phyloP scores from a whole-genome alignment of 2,113 vertebrate genomes.

The Mesembrinibis cayennensis region DNA sequence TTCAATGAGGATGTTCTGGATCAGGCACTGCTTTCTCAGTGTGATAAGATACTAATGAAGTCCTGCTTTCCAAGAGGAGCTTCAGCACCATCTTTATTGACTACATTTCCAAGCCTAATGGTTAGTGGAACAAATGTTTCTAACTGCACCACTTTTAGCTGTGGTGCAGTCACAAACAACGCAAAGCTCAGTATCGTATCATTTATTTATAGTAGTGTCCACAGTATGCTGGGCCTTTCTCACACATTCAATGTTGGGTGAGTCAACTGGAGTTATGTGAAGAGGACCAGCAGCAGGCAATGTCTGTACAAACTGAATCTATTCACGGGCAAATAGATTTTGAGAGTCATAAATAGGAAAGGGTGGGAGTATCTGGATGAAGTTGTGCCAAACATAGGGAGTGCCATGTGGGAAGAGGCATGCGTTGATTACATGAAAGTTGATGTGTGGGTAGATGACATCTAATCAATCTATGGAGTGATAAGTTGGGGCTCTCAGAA shows the following conservation, averaged over 20 bases:
- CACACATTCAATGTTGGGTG: rapidly evolving
- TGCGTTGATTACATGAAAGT: constrained; percentile 2
- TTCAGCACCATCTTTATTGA: not conserved
- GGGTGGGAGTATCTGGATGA: constrained; percentile 53
- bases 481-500: constrained; percentile 5
- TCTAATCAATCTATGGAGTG: constrained; percentile 28
- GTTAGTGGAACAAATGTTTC: not conserved
- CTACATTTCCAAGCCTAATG: not conserved
- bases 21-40: not conserved
- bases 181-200: not conserved
- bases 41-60: not conserved
- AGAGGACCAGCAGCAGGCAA: not conserved
- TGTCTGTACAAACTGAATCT: constrained; percentile 7
- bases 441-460: constrained; percentile 39
- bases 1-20: not conserved
- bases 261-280: not conserved
- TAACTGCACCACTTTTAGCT: not conserved
- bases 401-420: constrained; percentile 29
- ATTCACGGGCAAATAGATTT: constrained; percentile 24
- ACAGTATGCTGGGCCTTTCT: not conserved
- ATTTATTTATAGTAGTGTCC: constrained; percentile 9
- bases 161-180: not conserved
- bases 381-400: constrained; percentile 52
- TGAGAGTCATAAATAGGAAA: constrained; percentile 59
- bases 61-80: not conserved